Percentiles rank a stretch among this genome's conserved stretches.
These are phyloP conservation scores for Vireo altiloquus DNA, from an alignment of 2,113 vertebrate genomes.

Conservation along the genomic window DNA sequence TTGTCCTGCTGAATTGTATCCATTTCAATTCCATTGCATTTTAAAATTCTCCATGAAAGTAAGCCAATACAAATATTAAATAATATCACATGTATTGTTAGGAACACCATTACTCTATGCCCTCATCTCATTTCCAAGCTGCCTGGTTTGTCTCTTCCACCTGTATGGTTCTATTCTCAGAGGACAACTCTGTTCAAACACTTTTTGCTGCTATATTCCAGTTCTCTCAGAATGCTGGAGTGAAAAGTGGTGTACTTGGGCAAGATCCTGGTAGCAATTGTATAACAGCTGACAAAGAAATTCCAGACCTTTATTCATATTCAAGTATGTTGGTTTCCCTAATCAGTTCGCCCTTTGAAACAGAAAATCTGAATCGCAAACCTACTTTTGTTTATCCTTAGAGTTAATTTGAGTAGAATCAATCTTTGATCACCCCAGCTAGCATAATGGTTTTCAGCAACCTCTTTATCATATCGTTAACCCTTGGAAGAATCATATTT, in stretches of 20 bases:
- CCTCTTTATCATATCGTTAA: not conserved
- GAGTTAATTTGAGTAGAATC: constrained; percentile 16
- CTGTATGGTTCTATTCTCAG: not conserved
- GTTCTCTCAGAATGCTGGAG: not conserved
- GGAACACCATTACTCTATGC: not conserved
- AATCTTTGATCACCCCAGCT: not conserved
- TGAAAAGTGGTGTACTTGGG: not conserved
- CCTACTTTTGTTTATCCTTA: constrained; percentile 9
- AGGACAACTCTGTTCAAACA: not conserved
- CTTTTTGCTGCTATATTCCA: not conserved
- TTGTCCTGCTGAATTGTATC: not conserved
- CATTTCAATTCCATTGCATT: not conserved
- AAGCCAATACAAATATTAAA: not conserved
- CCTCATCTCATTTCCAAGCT: not conserved
- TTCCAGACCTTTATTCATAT: not conserved
- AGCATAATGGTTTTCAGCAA: not conserved
- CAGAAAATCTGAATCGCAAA: not conserved
- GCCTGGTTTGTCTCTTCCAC: not conserved
- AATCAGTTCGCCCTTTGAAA: constrained; percentile 16
- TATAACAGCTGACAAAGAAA: not conserved
- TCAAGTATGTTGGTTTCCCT: not conserved
- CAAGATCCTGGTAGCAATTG: not conserved
- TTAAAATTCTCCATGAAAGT: not conserved
- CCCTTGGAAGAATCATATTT: not conserved
- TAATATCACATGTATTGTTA: not conserved